Evolutionary conservation across 2,888 invertebrate species (phyloP).

Genomic region (Julus scanicus): DNA sequence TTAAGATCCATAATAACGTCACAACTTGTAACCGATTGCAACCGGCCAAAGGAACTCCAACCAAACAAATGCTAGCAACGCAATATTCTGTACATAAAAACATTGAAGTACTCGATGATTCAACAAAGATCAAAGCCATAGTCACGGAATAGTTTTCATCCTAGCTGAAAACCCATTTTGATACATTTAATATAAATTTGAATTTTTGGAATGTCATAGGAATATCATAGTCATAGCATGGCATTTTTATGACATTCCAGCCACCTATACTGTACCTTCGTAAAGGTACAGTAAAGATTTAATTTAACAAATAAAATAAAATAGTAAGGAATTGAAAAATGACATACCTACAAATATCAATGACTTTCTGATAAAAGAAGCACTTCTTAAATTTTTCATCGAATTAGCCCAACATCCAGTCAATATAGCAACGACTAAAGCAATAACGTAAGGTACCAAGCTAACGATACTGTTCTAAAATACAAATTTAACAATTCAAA

Average conservation of each 20-base stretch:
- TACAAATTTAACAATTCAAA: background rate
- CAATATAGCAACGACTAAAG: background rate
- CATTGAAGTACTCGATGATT: no score
- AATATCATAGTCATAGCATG: no score
- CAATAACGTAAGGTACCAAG: slow-evolving; percentile 1
- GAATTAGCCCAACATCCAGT: background rate
- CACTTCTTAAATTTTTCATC: background rate
- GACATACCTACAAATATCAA: slow-evolving; percentile 9
- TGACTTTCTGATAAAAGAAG: slow-evolving; percentile 7
- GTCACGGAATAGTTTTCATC: no score
- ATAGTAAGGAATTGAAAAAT: no score
- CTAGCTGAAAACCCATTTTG: no score
- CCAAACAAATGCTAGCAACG: background rate
- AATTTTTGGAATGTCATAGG: no score
- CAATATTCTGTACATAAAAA: background rate
- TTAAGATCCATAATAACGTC: slow-evolving; percentile 24
- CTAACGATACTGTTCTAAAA: slow-evolving; percentile 45
- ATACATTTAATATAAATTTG: no score
- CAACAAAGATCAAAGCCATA: no score
- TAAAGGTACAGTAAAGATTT: no score
- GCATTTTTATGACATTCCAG: no score
- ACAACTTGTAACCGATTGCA: slow-evolving; percentile 43
- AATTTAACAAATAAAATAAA: no score
- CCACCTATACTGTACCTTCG: no score
- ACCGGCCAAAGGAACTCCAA: slow-evolving; percentile 48